Base-by-base conservation (phyloP, 2,797 vertebrate genomes). In the Odontamblyopus rebecca region DNA sequence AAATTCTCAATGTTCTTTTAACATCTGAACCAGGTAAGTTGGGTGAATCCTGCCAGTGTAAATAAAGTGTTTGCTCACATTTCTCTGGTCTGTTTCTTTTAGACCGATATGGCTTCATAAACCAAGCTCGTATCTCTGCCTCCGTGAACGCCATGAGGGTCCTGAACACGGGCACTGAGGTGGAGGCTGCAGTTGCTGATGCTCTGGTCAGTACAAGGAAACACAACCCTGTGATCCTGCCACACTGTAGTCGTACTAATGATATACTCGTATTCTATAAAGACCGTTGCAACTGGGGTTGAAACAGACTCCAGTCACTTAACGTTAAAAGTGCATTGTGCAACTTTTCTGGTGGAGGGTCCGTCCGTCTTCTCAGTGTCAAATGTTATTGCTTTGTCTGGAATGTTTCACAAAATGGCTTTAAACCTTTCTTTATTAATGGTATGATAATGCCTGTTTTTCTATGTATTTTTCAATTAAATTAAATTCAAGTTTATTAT, bases 121-220 rank as follows among this genome's bases (percentile, higher is more conserved):
- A 98, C 82, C 95, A 97, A 85, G 96, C 96, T 57, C 94, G 97
- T 72, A 95, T 98, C 84, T 97, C 97, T 67, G 96, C 97, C 3
- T 97, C 97, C 1, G 94, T 97, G 77, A 98, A 95, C 65, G 96
- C 97, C 79, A 97, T 99, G 97, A 89, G 96, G 81, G 96, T 98
- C 53, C 91, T 99, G 18, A 98, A 97, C 90, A 98, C 97, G 0
- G 97, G 97, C 80, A 98, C 98, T 0, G 98, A 99, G 80, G 95
- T 99, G 77, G 98, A 99, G 86, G 97, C 98, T 4, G 98, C 98
- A 0, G 97, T 99, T 1, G 98, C 98, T 0, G 98, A 99, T 73
- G 98, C 98, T 86, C 90, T 99, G 96, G 98, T 99, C 93, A 94
- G 95, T 65, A 38, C 26, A 44, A 12, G 27, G 5, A 61, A 61